Conservation (phyloP, 2,797 vertebrate genomes). For the Xiphophorus birchmanni region DNA sequence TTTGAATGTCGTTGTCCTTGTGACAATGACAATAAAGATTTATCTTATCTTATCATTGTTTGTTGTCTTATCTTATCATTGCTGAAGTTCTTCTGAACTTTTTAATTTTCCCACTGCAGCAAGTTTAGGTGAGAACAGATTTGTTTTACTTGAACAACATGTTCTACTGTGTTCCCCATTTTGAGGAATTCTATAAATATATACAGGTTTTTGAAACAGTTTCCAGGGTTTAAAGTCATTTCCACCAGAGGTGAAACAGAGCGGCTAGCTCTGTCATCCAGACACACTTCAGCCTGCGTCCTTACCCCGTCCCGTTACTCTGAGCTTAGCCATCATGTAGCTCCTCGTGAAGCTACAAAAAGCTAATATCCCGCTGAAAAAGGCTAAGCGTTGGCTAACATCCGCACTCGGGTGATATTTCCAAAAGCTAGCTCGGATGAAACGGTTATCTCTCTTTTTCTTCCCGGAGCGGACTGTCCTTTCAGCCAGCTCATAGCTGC, state of each 20-base stretch:
- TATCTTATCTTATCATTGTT: no score
- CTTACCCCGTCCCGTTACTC: constrained; percentile 68
- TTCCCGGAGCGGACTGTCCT: constrained; percentile 38
- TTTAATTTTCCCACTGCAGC: not conserved
- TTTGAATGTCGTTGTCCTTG: no score
- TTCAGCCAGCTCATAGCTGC: constrained; percentile 62
- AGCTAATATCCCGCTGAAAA: constrained; percentile 24
- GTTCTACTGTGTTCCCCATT: not conserved
- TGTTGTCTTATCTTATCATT: no score
- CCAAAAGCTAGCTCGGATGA: constrained; percentile 28
- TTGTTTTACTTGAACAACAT: not conserved
- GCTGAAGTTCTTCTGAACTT: not conserved
- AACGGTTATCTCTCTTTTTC: not conserved
- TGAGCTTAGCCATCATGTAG: constrained; percentile 49
- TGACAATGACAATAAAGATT: no score
- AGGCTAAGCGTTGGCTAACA: not conserved
- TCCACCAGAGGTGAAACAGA: not conserved
- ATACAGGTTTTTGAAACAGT: not conserved
- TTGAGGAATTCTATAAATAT: not conserved
- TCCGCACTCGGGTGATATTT: not conserved
- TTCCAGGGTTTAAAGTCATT: not conserved
- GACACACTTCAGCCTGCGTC: constrained; percentile 52
- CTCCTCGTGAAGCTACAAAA: constrained; percentile 28
- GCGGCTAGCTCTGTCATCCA: constrained; percentile 48
- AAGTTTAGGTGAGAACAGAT: not conserved